phyloP scores from a whole-genome alignment of 2,888 invertebrate species.

The Catocala fraxini region DNA sequence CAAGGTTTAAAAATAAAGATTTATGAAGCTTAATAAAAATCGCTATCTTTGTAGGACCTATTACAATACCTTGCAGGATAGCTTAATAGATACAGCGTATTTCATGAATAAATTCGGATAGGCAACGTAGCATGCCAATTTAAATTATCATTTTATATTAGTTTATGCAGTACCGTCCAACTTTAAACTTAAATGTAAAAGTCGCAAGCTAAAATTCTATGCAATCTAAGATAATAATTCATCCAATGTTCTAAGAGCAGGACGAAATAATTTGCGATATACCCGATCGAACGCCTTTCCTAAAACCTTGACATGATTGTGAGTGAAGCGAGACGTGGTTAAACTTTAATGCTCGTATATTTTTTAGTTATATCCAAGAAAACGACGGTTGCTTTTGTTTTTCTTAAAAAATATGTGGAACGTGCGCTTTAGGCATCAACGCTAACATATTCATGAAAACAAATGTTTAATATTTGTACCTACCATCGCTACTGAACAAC shows the following conservation, averaged over 20 bases:
- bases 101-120: no score
- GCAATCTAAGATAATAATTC: conserved; percentile 11
- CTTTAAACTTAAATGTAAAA: no score
- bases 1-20: no score
- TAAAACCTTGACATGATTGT: conserved; percentile 60
- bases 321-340: conserved; percentile 49
- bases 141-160: no score
- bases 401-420: not conserved
- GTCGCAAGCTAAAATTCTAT: not conserved
- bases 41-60: no score
- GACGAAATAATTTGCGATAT: conserved; percentile 43
- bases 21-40: no score
- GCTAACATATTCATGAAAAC: not conserved
- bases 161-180: no score
- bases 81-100: no score
- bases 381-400: conserved; percentile 6
- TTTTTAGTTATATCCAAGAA: conserved; percentile 20
- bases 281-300: conserved; percentile 57
- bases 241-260: conserved; percentile 20
- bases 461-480: not conserved
- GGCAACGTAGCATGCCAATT: no score
- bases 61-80: no score
- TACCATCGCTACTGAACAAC: not conserved
- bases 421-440: not conserved
- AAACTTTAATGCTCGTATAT: conserved; percentile 27